phyloP scores from a whole-genome alignment of 2,113 vertebrate genomes.

The Otis tarda region DNA sequence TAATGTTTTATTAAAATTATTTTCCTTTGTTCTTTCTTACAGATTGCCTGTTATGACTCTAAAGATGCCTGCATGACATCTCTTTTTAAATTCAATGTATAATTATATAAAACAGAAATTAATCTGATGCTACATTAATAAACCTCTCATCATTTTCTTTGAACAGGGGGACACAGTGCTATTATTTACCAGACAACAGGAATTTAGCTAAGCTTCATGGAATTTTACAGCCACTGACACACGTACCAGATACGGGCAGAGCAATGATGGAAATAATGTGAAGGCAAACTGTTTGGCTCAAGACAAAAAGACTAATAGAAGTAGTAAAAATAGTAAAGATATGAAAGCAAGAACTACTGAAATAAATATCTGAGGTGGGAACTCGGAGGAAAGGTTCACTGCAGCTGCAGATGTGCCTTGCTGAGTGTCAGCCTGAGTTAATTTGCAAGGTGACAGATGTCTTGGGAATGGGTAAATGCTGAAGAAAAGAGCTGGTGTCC shows the following conservation, averaged over 20 bases:
- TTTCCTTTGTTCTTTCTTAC: slow-evolving; percentile 69
- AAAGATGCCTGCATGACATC: slow-evolving; percentile 35
- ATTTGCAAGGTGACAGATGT: slow-evolving; percentile 23
- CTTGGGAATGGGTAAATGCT: not conserved
- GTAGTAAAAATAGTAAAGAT: not conserved
- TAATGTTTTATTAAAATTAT: slow-evolving; percentile 75
- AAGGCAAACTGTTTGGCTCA: not conserved
- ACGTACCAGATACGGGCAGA: rapidly evolving
- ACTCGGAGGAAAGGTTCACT: not conserved
- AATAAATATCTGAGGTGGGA: not conserved
- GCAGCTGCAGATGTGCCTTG: not conserved
- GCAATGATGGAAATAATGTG: not conserved
- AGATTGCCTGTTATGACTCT: slow-evolving; percentile 51
- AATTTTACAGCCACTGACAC: not conserved
- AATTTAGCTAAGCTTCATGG: not conserved
- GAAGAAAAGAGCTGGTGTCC: not conserved
- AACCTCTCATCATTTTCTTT: slow-evolving; percentile 9
- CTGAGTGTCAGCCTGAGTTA: slow-evolving; percentile 4
- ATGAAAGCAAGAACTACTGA: not conserved
- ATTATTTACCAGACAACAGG: slow-evolving; percentile 18
- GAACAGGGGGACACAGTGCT: not conserved
- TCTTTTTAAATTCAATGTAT: slow-evolving; percentile 48
- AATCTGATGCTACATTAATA: slow-evolving; percentile 60
- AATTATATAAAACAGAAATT: slow-evolving; percentile 63
- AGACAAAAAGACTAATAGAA: slow-evolving; percentile 5